Conservation (phyloP, 2,888 invertebrate genomes). For the Muschampia plurimacula region DNA sequence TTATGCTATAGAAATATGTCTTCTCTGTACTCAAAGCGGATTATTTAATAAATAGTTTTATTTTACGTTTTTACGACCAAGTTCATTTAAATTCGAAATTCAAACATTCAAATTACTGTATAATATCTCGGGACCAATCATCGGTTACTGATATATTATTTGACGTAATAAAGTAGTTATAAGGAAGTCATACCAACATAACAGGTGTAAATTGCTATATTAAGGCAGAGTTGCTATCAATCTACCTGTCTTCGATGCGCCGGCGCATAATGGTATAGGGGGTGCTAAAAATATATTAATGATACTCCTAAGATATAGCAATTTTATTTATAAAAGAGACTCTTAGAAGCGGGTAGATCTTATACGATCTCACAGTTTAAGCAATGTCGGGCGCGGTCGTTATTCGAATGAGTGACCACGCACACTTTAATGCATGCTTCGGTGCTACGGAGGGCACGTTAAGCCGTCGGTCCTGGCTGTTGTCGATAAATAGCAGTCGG, state of each 20-base stretch:
- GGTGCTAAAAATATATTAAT: background rate
- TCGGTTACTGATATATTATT: conserved; percentile 8
- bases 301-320: background rate
- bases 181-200: conserved; percentile 61
- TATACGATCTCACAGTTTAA: no score
- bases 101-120: conserved; percentile 43
- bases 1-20: no score
- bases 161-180: conserved; percentile 52
- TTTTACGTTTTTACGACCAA: background rate
- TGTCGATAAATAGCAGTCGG: no score
- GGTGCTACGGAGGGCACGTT: no score
- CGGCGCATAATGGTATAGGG: conserved; percentile 38
- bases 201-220: conserved; percentile 78
- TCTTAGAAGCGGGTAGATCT: no score
- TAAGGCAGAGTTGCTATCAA: conserved; percentile 65
- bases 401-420: no score
- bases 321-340: background rate
- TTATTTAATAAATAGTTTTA: background rate
- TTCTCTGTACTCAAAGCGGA: no score
- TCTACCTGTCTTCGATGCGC: conserved; percentile 59
- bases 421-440: no score
- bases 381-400: no score
- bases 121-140: conserved; percentile 32
- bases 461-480: no score
- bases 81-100: conserved; percentile 18